phyloP scores from a whole-genome alignment of 2,888 invertebrate genomes.

The Julus scandinavius region DNA sequence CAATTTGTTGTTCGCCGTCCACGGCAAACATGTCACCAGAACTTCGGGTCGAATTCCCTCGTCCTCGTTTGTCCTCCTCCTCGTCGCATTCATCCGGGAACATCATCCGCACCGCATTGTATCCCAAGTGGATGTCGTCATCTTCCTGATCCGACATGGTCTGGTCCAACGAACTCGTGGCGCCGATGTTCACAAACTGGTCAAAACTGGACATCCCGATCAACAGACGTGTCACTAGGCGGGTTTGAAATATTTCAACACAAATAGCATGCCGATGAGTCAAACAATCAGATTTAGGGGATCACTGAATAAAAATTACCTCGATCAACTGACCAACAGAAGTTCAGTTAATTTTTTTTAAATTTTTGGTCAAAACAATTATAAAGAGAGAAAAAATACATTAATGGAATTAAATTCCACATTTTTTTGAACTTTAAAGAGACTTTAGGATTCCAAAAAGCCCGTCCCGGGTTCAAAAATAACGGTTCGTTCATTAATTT shows the following conservation, averaged over 20 bases:
- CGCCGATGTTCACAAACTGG: not conserved
- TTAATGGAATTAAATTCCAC: too few species aligned
- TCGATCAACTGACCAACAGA: not conserved
- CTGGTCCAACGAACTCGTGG: not conserved
- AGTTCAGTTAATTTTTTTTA: not conserved
- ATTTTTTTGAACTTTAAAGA: not conserved
- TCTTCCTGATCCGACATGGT: not conserved
- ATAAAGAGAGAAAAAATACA: too few species aligned
- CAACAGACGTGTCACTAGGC: not conserved
- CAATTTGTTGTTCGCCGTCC: not conserved
- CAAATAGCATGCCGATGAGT: conserved; percentile 3
- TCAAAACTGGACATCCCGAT: not conserved
- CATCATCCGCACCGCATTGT: not conserved
- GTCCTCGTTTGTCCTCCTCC: not conserved
- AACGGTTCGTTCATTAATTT: not conserved
- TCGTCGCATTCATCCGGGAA: not conserved
- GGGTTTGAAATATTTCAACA: not conserved
- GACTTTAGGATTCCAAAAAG: not conserved
- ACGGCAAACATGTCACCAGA: not conserved
- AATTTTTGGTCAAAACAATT: too few species aligned
- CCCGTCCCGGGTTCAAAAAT: not conserved
- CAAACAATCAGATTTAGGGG: not conserved
- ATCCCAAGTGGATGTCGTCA: not conserved
- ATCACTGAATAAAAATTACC: not conserved
- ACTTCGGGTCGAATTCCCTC: not conserved